Conservation (phyloP, 2,888 invertebrate species). For the Agonopterix heracliana region DNA sequence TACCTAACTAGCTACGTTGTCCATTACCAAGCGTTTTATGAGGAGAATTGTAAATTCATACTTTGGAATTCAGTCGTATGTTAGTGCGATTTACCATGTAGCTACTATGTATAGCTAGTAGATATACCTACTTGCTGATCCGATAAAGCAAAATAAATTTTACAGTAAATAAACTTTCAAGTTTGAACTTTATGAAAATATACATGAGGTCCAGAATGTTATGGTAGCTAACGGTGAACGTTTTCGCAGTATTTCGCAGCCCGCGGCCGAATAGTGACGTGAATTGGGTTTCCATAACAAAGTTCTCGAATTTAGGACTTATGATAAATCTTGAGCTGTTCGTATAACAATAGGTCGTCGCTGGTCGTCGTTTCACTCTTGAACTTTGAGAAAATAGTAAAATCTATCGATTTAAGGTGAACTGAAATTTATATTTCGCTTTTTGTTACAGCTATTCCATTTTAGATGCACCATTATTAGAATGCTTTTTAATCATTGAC, state of each 20-base stretch:
- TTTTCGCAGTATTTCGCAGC: conserved; percentile 26
- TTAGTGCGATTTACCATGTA: conserved; percentile 25
- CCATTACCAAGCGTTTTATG: not conserved
- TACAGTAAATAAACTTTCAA: conserved; percentile 13
- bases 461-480: no score
- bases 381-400: no score
- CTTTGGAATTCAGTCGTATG: conserved; percentile 20
- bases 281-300: conserved; percentile 8
- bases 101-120: conserved; percentile 25
- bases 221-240: conserved; percentile 10
- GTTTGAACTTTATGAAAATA: conserved; percentile 16
- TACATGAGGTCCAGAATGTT: conserved; percentile 19
- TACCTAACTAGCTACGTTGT: not conserved
- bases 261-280: conserved; percentile 38
- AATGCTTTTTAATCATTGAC: no score
- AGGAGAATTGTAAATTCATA: conserved; percentile 7
- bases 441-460: no score
- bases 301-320: not conserved
- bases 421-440: no score
- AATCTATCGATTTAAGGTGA: no score
- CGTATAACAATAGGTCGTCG: no score
- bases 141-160: conserved; percentile 32
- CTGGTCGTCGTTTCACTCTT: no score
- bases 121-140: conserved; percentile 25
- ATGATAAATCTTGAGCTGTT: no score